Evolutionary conservation across 2,113 vertebrate genomes (phyloP).

Genomic region (Microcebus ravelobensis): DNA sequence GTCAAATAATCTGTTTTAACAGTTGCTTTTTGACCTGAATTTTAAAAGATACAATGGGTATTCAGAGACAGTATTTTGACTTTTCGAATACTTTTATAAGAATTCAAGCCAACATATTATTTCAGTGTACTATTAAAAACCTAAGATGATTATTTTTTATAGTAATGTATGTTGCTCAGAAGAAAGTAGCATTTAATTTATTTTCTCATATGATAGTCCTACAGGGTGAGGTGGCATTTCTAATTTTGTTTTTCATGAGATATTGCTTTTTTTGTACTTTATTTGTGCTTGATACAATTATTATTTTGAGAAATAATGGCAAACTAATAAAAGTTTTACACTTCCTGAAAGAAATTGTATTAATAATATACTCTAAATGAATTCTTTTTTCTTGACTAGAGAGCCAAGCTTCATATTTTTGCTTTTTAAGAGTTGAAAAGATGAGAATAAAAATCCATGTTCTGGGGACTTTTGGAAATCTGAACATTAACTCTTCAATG

Average conservation of each 20-base stretch:
- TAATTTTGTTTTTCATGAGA: not conserved
- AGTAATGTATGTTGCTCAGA: not conserved
- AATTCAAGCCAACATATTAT: not conserved
- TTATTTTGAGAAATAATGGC: not conserved
- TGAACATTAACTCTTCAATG: not conserved
- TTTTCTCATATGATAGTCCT: not conserved
- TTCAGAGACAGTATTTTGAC: not conserved
- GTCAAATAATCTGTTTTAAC: not conserved
- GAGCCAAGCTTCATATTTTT: not conserved
- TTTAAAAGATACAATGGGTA: not conserved
- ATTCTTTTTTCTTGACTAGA: not conserved
- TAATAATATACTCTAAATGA: not conserved
- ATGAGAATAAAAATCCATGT: not conserved
- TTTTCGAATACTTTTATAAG: constrained; percentile 12
- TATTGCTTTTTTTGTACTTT: not conserved
- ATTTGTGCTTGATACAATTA: not conserved
- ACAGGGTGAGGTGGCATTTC: not conserved
- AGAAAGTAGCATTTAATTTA: constrained; percentile 12
- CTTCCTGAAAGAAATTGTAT: not conserved
- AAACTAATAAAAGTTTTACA: not conserved
- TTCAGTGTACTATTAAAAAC: not conserved
- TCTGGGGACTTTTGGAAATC: not conserved
- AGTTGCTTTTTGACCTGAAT: not conserved
- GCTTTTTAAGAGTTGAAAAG: not conserved
- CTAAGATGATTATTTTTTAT: not conserved